A percentile compares a stretch with the other conserved stretches of the same genome.
These are phyloP conservation scores for Tadarida brasiliensis DNA, from an alignment of 2,797 vertebrate genomes.

Conservation along the genomic window DNA sequence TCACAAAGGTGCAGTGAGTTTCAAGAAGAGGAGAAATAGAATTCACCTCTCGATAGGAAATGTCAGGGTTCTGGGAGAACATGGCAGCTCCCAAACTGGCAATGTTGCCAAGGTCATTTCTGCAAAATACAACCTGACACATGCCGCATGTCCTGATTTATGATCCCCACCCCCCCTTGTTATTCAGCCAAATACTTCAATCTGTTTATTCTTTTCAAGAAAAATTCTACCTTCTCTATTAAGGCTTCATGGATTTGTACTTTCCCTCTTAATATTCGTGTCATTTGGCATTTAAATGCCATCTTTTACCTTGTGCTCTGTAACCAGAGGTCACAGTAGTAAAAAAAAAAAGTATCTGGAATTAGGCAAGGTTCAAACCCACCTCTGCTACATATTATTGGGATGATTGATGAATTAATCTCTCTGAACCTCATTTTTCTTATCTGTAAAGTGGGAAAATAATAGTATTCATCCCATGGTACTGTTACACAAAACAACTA, in stretches of 20 bases:
- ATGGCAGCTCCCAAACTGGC: neutral
- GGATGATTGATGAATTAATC: neutral
- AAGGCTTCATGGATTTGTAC: neutral
- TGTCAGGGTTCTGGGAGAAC: neutral
- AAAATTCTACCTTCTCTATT: neutral
- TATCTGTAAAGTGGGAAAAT: neutral
- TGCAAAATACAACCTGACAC: neutral
- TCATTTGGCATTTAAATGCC: slow-evolving; percentile 35
- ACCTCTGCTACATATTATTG: neutral
- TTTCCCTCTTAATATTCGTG: neutral
- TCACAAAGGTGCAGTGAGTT: neutral
- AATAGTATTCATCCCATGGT: neutral
- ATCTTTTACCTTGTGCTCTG: neutral
- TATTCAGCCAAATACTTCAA: neutral
- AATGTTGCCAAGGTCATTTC: neutral
- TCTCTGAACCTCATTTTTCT: neutral
- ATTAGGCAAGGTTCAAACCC: neutral
- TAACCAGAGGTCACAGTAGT: neutral
- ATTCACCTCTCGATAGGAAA: neutral
- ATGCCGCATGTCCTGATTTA: neutral
- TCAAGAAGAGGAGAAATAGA: slow-evolving; percentile 4
- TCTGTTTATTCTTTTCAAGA: neutral
- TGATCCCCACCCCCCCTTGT: neutral
- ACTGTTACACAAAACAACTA: neutral
- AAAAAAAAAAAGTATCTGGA: neutral